Base-by-base conservation (phyloP, 2,113 vertebrate genomes). In the Tragelaphus buxtoni region DNA sequence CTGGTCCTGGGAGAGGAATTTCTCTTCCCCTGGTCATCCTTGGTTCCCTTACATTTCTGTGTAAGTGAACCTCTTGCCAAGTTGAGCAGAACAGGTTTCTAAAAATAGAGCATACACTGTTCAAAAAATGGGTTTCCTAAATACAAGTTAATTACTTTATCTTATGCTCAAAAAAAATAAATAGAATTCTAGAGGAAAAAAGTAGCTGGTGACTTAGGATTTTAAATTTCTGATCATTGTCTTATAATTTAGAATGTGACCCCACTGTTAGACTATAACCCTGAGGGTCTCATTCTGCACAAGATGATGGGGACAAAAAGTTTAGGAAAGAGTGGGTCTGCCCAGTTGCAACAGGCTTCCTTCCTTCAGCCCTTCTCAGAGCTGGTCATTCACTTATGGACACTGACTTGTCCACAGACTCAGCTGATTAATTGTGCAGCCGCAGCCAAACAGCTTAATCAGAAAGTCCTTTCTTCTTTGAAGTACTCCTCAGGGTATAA, bases 171-270 rank as follows among this genome's bases (percentile, higher is more conserved):
- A 53, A 4, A 45, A 83, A 86, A 47, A 4, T 10, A 86, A 72
- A 39, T 12, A 93, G 45, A 53, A 56, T 47, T 9, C 35, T 60
- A 26, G 42, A 45, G 32, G 26, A 80, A 74, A 63, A 61, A 85
- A 18, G 28, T 22, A 91, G 76, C 47, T 84, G 12, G 20, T 47
- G 32, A 22, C 26, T 77, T 56, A 58, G 18, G 11, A 76, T 65
- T 81, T 87, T 60, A 65, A 51, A 69, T 91, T 51, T 28, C n/a
- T 65, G 13, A 20, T 32, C 65, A 22, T 9, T 60, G 32, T 0
- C 51, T 95, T 80, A 28, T 69, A 89, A 61, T 80, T 83, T 39
- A 84, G 39, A 81, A 79, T 58, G 45, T 17, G 72, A n/a, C 28
- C 35, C n/a, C 28, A 42, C 5, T 28, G 5, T 83, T 60, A 39